These are phyloP conservation scores for Agonum fuliginosum DNA, from an alignment of 2,888 invertebrate genomes.

Conservation along the genomic window DNA sequence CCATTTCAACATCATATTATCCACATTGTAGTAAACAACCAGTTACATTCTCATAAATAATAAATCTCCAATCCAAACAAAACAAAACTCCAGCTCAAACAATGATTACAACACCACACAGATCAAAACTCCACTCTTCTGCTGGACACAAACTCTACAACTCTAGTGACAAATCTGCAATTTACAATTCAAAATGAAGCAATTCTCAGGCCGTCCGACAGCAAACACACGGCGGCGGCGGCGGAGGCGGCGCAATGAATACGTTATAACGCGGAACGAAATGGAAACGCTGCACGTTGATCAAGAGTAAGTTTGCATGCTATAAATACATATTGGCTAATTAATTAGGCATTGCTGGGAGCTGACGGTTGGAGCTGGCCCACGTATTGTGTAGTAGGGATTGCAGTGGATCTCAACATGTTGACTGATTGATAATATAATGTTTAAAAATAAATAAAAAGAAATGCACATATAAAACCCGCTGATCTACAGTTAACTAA, in stretches of 20 bases:
- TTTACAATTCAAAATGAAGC: slow-evolving; percentile 45
- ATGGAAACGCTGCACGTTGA: slow-evolving; percentile 57
- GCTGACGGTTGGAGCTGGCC: not conserved
- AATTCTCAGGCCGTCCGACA: slow-evolving; percentile 16
- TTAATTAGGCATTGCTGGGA: slow-evolving; percentile 51
- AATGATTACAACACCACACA: not conserved
- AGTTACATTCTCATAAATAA: slow-evolving; percentile 10
- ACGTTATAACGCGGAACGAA: slow-evolving; percentile 56
- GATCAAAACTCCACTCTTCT: not conserved
- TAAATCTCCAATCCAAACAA: not conserved
- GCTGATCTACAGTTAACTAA: no score
- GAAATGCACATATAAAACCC: no score
- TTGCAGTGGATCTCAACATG: not conserved
- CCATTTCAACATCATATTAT: no score
- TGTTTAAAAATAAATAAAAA: no score
- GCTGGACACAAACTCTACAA: not conserved
- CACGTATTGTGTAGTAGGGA: not conserved
- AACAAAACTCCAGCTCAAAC: not conserved
- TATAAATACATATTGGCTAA: slow-evolving; percentile 60
- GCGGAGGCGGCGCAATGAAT: slow-evolving; percentile 50
- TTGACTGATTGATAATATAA: no score
- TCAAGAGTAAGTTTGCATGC: slow-evolving; percentile 60
- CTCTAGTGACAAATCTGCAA: slow-evolving; percentile 11
- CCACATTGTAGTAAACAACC: no score
- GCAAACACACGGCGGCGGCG: not conserved